Percentiles rank a stretch among this genome's conserved stretches.
These are phyloP conservation scores for Anolis carolinensis DNA, from an alignment of 2,113 vertebrate genomes.

Conservation along the genomic window DNA sequence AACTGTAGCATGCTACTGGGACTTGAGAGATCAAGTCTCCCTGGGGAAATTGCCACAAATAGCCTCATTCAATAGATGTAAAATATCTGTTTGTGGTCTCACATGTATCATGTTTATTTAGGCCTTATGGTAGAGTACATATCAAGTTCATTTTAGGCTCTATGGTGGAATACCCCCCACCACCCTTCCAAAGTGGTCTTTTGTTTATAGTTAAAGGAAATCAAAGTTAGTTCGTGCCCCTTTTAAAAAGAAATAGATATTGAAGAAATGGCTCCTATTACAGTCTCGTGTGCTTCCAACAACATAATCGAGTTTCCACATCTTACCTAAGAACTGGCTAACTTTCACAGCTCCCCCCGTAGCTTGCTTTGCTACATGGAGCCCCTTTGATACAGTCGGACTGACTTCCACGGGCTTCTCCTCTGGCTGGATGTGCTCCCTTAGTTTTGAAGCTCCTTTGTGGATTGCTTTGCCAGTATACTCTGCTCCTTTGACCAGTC, in stretches of 20 bases:
- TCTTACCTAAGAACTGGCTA: slow-evolving; percentile 94
- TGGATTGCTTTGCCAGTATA: slow-evolving; percentile 95
- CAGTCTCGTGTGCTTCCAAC: neutral
- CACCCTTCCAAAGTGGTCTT: neutral
- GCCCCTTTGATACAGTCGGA: slow-evolving; percentile 87
- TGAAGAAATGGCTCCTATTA: neutral
- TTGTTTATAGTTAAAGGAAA: neutral
- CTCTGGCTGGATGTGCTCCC: slow-evolving; percentile 94
- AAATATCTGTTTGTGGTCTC: neutral
- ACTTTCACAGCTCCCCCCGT: slow-evolving; percentile 96
- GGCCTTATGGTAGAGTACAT: no score
- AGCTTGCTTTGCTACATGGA: slow-evolving; percentile 94
- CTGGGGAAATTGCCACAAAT: neutral
- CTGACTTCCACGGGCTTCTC: slow-evolving; percentile 91
- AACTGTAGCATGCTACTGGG: no score
- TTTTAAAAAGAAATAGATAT: neutral
- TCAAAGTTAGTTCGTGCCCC: neutral
- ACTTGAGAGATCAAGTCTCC: neutral
- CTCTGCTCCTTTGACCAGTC: slow-evolving; percentile 94
- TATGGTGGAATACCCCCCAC: neutral
- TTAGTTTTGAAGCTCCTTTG: slow-evolving; percentile 91
- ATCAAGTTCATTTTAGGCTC: no score
- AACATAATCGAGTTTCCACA: neutral
- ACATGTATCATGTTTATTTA: neutral
- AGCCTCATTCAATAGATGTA: no score